Percentiles rank a stretch among this genome's conserved stretches.
Conservation (phyloP, 2,888 invertebrate species). For the Byasa hedistus region DNA sequence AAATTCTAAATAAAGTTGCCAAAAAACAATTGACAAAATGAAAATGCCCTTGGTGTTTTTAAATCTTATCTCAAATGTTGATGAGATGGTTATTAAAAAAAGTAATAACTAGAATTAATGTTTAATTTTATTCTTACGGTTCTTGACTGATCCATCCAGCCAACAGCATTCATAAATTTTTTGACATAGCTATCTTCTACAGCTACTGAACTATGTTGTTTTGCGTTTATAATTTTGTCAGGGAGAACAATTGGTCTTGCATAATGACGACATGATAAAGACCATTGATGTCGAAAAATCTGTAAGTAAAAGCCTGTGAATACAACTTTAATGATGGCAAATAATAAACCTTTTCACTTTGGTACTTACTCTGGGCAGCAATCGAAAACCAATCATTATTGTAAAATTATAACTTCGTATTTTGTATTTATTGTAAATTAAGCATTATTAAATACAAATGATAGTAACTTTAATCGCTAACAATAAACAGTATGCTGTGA, state of each 20-base stretch:
- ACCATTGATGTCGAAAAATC: constrained; percentile 43
- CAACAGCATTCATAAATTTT: constrained; percentile 81
- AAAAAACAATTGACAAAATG: too few species aligned
- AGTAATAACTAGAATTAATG: not conserved
- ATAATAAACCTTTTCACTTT: not conserved
- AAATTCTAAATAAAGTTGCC: too few species aligned
- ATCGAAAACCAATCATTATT: constrained; percentile 45
- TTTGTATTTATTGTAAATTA: not conserved
- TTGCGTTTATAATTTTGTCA: constrained; percentile 34
- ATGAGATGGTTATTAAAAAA: not conserved
- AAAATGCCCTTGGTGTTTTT: too few species aligned
- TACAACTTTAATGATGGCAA: not conserved
- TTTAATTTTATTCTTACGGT: constrained; percentile 58
- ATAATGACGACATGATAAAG: constrained; percentile 41
- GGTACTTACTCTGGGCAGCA: constrained; percentile 43
- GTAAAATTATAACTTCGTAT: not conserved
- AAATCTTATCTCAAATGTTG: too few species aligned
- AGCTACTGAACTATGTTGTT: constrained; percentile 55
- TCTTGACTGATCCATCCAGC: constrained; percentile 79
- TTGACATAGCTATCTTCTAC: constrained; percentile 76
- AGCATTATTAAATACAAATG: not conserved
- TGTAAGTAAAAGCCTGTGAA: constrained; percentile 33
- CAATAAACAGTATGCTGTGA: too few species aligned
- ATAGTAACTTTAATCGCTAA: not conserved
- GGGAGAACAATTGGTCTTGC: constrained; percentile 40